These are phyloP conservation scores for Montipora foliosa DNA, from an alignment of 64 coral and sea anemone genomes.

Conservation along the genomic window DNA sequence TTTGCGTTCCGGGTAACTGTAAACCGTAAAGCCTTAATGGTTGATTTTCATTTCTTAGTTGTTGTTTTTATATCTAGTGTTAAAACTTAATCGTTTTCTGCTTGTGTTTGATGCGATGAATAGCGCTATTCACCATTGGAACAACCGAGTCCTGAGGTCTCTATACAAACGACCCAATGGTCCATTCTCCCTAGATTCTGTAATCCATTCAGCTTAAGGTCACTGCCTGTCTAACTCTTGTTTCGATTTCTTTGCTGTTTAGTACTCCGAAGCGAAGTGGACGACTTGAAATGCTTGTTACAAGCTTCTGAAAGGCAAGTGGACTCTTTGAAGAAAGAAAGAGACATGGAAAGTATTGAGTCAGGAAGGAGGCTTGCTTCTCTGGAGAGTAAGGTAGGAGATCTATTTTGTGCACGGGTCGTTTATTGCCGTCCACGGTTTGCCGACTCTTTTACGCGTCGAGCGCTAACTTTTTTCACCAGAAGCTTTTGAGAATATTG, in stretches of 20 bases:
- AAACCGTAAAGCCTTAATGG: too few species aligned
- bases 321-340: slow-evolving; percentile 90
- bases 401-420: neutral
- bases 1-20: too few species aligned
- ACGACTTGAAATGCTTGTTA: slow-evolving; percentile 85
- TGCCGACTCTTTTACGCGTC: neutral
- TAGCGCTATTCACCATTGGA: too few species aligned
- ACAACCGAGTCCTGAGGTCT: too few species aligned
- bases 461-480: too few species aligned
- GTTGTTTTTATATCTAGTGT: too few species aligned
- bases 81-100: too few species aligned
- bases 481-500: too few species aligned
- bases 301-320: slow-evolving; percentile 92
- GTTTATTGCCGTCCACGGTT: neutral
- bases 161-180: too few species aligned
- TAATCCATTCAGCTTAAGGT: neutral
- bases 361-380: slow-evolving; percentile 74
- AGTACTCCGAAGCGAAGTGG: slow-evolving; percentile 91
- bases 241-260: neutral
- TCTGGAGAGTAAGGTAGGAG: slow-evolving; percentile 91
- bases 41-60: too few species aligned
- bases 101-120: too few species aligned
- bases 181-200: too few species aligned
- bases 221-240: neutral
- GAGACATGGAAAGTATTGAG: slow-evolving; percentile 93